Evolutionary conservation across 2,797 vertebrate species (phyloP).

Genomic region (Phylloscopus collybita): DNA sequence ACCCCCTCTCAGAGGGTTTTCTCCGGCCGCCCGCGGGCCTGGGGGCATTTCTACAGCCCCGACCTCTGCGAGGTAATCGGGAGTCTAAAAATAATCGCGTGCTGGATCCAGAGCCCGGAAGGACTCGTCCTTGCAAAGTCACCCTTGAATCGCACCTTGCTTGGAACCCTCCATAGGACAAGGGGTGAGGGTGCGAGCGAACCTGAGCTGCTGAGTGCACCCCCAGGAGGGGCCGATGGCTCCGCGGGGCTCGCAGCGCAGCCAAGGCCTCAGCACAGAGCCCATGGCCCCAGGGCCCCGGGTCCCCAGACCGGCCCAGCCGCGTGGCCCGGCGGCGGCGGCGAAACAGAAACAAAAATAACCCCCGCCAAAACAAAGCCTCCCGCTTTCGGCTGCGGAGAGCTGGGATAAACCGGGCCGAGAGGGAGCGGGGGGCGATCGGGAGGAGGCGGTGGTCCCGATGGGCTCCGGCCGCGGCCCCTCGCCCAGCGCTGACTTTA

Average conservation of each 20-base stretch:
- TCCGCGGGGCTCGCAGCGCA: not conserved
- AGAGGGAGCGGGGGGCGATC: not conserved
- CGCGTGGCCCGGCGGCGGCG: not conserved
- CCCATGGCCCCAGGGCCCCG: not conserved
- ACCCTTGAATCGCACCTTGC: not conserved
- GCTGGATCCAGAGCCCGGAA: not conserved
- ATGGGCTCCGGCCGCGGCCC: not conserved
- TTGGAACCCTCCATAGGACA: accelerated
- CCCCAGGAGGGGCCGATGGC: not conserved
- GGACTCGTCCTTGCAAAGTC: conserved; percentile 26
- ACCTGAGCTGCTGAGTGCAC: accelerated
- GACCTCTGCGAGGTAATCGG: not conserved
- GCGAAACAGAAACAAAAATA: conserved; percentile 18
- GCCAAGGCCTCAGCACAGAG: not conserved
- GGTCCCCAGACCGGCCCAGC: not conserved
- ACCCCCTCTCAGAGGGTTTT: not conserved
- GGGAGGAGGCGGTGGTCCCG: not conserved
- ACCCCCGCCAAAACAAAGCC: not conserved
- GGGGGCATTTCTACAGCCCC: not conserved
- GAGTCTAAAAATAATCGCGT: conserved; percentile 37
- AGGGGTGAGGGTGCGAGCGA: not conserved
- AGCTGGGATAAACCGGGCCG: not conserved
- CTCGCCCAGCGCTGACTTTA: not conserved
- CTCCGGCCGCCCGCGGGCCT: no score
- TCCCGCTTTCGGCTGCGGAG: not conserved